These are phyloP conservation scores for Pyrocephalus nanus DNA, from an alignment of 2,797 vertebrate genomes.

Conservation along the genomic window DNA sequence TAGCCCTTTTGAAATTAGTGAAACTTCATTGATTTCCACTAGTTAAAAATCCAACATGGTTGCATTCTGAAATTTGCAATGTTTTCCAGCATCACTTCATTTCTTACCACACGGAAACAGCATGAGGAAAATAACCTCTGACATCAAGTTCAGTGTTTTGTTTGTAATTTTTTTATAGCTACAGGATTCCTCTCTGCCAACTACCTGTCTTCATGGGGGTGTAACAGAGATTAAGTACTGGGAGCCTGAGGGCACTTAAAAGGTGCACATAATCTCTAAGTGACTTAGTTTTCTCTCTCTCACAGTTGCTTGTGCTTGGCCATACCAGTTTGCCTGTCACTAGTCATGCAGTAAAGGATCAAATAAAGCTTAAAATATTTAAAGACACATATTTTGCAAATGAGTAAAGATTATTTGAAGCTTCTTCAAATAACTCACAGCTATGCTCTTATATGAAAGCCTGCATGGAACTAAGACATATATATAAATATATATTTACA, in stretches of 20 bases:
- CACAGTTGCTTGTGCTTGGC: not conserved
- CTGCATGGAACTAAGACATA: not conserved
- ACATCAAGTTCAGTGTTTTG: not conserved
- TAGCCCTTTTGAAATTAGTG: not conserved
- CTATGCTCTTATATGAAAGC: not conserved
- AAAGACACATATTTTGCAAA: not conserved
- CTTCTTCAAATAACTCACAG: not conserved
- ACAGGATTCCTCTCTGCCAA: not conserved
- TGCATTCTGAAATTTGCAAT: not conserved
- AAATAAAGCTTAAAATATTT: not conserved
- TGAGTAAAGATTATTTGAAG: not conserved
- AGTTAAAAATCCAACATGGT: not conserved
- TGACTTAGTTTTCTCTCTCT: not conserved
- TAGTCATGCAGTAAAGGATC: not conserved
- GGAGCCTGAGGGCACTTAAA: not conserved
- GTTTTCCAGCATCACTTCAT: not conserved
- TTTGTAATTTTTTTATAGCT: not conserved
- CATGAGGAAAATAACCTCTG: not conserved
- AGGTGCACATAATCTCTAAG: not conserved
- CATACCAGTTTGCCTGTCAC: not conserved
- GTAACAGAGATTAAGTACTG: not conserved
- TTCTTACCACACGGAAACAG: not conserved
- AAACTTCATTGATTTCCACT: not conserved
- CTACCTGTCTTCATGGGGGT: not conserved
- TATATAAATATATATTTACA: not conserved